Conservation (phyloP, 2,113 vertebrate genomes). For the Pionites leucogaster region DNA sequence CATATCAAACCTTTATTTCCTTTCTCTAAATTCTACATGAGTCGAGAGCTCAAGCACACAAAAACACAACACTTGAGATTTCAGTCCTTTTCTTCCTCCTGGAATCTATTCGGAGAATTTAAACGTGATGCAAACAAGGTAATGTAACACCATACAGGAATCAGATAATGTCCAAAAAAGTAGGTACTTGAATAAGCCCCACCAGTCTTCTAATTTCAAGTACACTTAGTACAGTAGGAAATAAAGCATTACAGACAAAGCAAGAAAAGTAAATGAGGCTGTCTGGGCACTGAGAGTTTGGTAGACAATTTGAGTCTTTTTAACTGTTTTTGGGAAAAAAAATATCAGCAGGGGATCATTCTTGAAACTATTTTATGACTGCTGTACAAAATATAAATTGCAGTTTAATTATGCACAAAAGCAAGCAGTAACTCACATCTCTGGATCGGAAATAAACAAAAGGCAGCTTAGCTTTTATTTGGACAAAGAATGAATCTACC, state of each 20-base stretch:
- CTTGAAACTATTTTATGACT: not conserved
- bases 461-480: not conserved
- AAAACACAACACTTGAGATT: not conserved
- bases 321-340: not conserved
- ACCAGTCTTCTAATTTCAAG: not conserved
- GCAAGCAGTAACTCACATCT: not conserved
- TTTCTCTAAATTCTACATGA: not conserved
- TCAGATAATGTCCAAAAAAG: not conserved
- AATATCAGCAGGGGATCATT: not conserved
- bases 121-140: not conserved
- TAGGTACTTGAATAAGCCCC: not conserved
- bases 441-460: not conserved
- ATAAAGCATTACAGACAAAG: not conserved
- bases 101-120: not conserved
- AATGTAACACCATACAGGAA: not conserved
- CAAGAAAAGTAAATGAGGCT: not conserved
- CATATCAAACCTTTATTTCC: not conserved
- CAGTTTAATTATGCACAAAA: not conserved
- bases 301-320: not conserved
- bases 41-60: not conserved
- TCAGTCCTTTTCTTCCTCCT: not conserved
- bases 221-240: not conserved
- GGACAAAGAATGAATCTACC: not conserved
- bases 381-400: not conserved
- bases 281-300: not conserved